Evolutionary conservation across 1,140 invertebrate genomes (phyloP), one percentile per base, ranked within the genome.

Genomic region (Latrodectus geometricus): DNA sequence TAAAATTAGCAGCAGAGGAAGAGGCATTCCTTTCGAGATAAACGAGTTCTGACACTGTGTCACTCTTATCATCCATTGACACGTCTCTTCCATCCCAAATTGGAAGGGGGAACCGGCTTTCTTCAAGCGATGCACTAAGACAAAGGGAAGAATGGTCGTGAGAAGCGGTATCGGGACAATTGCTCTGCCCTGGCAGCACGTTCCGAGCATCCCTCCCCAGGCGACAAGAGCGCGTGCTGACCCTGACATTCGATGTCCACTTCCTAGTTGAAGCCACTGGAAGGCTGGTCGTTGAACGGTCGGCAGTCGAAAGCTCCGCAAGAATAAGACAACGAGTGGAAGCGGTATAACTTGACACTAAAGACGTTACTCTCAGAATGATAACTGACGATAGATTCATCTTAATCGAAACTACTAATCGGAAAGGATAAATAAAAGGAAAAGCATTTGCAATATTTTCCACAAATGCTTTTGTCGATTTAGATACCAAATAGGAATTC

Each of bases 241-340:
- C 77, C 48, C 61, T 69, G 77, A 79, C 61, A 79, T 79, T 79
- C 54, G 77, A 68, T 68, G 77, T 79, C 61, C 66, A 52, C 77
- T 79, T 79, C 77, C 77, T 68, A 79, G 77, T 79, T 69, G 77
- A 9, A 9, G 48, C 7, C 8, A n/a, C 12, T 17, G 35, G 35
- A 35, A 35, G 35, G 5, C 35, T 35, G 35, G 35, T 35, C 35
- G 35, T 35, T 35, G 35, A 35, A 35, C 35, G 35, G 1, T 5
- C 35, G 35, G 5, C 35, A 35, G 35, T 35, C 35, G 35, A 35
- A 35, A 35, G 35, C 35, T 35, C 35, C 35, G 35, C 5, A 35
- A 35, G 35, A 1, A 35, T 35, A 35, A 35, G 35, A 35, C 35
- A 35, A 35, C 35, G 35, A 35, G 35, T 35, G 35, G 35, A 35